Percentiles rank a stretch among this genome's conserved stretches.
phyloP scores from a whole-genome alignment of 2,888 invertebrate species.

The Anorthoa munda region DNA sequence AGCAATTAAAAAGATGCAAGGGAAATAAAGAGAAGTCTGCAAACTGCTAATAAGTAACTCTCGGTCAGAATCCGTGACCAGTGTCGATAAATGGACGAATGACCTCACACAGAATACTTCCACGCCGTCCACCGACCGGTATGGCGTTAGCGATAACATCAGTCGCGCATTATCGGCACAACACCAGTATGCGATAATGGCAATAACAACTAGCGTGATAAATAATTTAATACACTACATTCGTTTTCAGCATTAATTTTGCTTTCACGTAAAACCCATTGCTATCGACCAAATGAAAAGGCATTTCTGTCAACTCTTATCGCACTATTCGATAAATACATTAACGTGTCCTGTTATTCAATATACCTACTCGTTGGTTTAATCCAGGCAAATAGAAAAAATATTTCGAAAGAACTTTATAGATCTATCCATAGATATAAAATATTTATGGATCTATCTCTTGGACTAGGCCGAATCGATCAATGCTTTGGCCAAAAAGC shows the following conservation, averaged over 20 bases:
- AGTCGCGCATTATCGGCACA: conserved; percentile 23
- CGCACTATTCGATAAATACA: conserved; percentile 7
- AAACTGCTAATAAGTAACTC: not conserved
- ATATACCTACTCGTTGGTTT: not conserved
- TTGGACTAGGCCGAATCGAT: not conserved
- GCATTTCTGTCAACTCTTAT: conserved; percentile 10
- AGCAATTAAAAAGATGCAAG: not conserved
- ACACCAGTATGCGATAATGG: conserved; percentile 32
- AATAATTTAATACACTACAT: conserved; percentile 4
- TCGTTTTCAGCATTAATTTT: conserved; percentile 15
- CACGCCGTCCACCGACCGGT: not conserved
- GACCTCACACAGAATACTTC: conserved; percentile 25
- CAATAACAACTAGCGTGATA: conserved; percentile 26
- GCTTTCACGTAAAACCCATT: conserved; percentile 5
- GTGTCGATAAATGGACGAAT: conserved; percentile 21
- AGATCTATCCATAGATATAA: no score
- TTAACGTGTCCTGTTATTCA: conserved; percentile 4
- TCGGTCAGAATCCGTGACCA: conserved; percentile 1
- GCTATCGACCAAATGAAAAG: conserved; percentile 1
- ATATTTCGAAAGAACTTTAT: not conserved
- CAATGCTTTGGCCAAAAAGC: not conserved
- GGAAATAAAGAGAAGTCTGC: not conserved
- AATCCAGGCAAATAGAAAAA: conserved; percentile 11
- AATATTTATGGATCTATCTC: not conserved
- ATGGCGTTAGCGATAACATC: conserved; percentile 29